Percentiles rank a stretch among this genome's conserved stretches.
These are phyloP conservation scores for Sebastes hubbsi DNA, from an alignment of 2,797 vertebrate genomes.

Conservation along the genomic window DNA sequence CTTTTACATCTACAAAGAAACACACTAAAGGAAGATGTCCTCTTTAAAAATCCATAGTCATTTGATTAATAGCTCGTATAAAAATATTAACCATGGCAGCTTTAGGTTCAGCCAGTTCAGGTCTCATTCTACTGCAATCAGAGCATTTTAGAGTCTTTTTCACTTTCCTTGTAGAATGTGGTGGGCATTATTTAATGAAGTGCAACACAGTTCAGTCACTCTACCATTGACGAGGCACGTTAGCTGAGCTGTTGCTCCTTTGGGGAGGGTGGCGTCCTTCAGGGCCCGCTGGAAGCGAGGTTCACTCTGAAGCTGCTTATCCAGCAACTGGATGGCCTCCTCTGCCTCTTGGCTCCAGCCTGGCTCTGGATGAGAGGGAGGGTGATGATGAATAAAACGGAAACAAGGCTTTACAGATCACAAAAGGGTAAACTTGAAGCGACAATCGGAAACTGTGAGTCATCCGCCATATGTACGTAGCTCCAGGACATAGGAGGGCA, in stretches of 20 bases:
- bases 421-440: slow-evolving; percentile 70
- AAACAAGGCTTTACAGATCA: slow-evolving; percentile 60
- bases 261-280: slow-evolving; percentile 65
- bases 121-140: not conserved
- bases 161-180: not conserved
- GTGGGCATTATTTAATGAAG: slow-evolving; percentile 19
- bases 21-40: too few species aligned
- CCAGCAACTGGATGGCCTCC: slow-evolving; percentile 75
- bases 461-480: slow-evolving; percentile 58
- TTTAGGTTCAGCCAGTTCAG: not conserved
- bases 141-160: not conserved
- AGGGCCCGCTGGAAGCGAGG: slow-evolving; percentile 71
- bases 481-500: slow-evolving; percentile 36
- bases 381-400: slow-evolving; percentile 10
- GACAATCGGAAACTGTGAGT: slow-evolving; percentile 68
- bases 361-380: slow-evolving; percentile 67
- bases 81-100: not conserved
- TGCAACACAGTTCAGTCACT: not conserved
- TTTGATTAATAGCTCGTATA: not conserved
- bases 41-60: not conserved
- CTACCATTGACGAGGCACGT: slow-evolving; percentile 81
- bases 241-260: slow-evolving; percentile 70
- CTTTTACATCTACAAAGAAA: too few species aligned
- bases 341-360: slow-evolving; percentile 79
- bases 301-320: slow-evolving; percentile 72